Evolutionary conservation across 2,797 vertebrate genomes (phyloP).

Genomic region (Rhabdophis nuchalis): DNA sequence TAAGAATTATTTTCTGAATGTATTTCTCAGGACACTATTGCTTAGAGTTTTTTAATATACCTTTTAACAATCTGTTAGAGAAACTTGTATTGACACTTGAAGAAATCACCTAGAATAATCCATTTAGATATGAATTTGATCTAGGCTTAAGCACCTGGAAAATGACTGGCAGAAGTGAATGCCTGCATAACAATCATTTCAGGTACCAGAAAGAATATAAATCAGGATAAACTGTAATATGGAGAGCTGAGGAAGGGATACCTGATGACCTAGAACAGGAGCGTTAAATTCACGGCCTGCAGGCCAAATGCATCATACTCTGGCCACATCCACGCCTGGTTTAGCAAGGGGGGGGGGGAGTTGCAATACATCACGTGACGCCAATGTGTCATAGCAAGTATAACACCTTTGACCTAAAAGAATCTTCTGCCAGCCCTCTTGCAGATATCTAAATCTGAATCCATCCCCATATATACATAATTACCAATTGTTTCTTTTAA

Average conservation of each 20-base stretch:
- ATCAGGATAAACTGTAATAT: background rate
- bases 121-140: conserved; percentile 25
- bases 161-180: background rate
- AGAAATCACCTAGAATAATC: conserved; percentile 39
- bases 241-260: background rate
- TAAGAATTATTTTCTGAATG: background rate
- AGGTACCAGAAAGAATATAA: background rate
- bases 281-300: too few relatives aligned
- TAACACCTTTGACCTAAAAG: too few relatives aligned
- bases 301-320: too few relatives aligned
- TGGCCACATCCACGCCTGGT: too few relatives aligned
- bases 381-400: too few relatives aligned
- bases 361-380: too few relatives aligned
- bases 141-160: background rate
- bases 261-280: background rate
- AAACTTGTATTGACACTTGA: conserved; percentile 42
- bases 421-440: background rate
- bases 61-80: conserved; percentile 23
- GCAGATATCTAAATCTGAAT: background rate
- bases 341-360: too few relatives aligned
- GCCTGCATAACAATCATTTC: too few relatives aligned
- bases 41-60: conserved; percentile 40
- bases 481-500: conserved; percentile 19
- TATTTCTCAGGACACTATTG: conserved; percentile 9
- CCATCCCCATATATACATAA: conserved; percentile 9